phyloP scores from a whole-genome alignment of 2,113 vertebrate species.

The Bostrychus sinensis region DNA sequence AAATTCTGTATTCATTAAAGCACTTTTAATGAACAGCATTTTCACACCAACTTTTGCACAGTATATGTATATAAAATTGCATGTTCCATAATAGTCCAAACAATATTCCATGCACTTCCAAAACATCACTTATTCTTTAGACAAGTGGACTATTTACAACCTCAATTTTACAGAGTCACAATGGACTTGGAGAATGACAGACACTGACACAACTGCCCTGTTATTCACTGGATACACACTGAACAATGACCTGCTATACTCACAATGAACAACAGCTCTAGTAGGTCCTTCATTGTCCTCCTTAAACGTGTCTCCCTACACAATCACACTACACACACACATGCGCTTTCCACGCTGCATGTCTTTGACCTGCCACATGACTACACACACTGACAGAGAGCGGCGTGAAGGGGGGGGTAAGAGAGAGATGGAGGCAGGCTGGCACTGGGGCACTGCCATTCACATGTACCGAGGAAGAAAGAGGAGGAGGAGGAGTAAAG shows the following conservation, averaged over 20 bases:
- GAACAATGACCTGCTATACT: slow-evolving; percentile 62
- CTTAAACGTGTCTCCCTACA: slow-evolving; percentile 67
- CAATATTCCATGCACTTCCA: slow-evolving; percentile 8
- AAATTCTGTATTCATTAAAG: too few species aligned
- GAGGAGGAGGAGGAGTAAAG: slow-evolving; percentile 15
- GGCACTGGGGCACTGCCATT: slow-evolving; percentile 63
- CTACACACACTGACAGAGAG: slow-evolving; percentile 40
- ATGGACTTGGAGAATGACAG: slow-evolving; percentile 40
- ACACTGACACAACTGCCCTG: slow-evolving; percentile 37
- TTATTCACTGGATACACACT: slow-evolving; percentile 26
- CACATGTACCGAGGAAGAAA: slow-evolving; percentile 38
- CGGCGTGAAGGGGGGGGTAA: slow-evolving; percentile 22
- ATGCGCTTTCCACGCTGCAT: slow-evolving; percentile 59
- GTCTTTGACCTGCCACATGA: slow-evolving; percentile 68
- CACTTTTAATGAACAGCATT: neutral
- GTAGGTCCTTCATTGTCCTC: slow-evolving; percentile 78
- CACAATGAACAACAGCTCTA: slow-evolving; percentile 76
- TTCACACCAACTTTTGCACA: neutral
- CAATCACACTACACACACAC: slow-evolving; percentile 60
- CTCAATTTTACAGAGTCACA: slow-evolving; percentile 27
- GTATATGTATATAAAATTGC: neutral
- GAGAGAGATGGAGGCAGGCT: slow-evolving; percentile 36
- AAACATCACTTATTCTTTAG: slow-evolving; percentile 13
- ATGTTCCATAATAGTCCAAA: neutral
- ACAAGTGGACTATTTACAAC: neutral